Evolutionary conservation across 2,113 vertebrate genomes (phyloP).

Genomic region (Fregetta grallaria): DNA sequence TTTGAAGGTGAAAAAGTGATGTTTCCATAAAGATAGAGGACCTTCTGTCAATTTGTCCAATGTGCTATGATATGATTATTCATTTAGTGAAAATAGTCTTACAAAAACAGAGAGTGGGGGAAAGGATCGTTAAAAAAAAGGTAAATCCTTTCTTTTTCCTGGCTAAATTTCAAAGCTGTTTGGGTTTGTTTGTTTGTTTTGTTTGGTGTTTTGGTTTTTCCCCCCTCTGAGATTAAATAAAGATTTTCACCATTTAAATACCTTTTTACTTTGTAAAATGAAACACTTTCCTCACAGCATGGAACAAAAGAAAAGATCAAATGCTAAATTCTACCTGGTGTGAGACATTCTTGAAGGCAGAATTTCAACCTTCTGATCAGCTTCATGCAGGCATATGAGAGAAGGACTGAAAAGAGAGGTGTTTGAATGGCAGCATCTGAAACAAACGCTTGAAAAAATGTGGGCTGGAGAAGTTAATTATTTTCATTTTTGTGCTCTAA

Average conservation of each 20-base stretch:
- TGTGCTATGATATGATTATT: not conserved
- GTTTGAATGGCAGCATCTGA: not conserved
- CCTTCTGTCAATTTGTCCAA: not conserved
- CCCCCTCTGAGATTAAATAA: not conserved
- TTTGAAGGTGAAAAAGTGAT: not conserved
- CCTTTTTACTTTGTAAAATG: not conserved
- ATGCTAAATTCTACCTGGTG: not conserved
- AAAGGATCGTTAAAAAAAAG: fast-evolving
- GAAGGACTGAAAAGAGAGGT: not conserved
- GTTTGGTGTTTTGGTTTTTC: not conserved
- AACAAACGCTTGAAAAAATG: not conserved
- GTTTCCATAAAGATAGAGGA: not conserved
- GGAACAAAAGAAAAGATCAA: slow-evolving; percentile 28
- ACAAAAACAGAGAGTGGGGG: not conserved
- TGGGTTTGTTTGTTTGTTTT: not conserved
- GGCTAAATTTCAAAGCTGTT: not conserved
- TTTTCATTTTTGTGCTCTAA: not conserved
- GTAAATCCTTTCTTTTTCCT: not conserved
- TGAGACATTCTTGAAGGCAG: slow-evolving; percentile 12
- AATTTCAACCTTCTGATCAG: slow-evolving; percentile 23
- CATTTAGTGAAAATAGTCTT: not conserved
- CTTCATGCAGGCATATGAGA: not conserved
- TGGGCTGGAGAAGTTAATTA: not conserved
- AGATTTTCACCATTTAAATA: not conserved
- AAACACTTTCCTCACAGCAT: not conserved